Evolutionary conservation across 2,797 vertebrate genomes (phyloP), one percentile per base, ranked within the genome.

Genomic region (Xerus rutilus): DNA sequence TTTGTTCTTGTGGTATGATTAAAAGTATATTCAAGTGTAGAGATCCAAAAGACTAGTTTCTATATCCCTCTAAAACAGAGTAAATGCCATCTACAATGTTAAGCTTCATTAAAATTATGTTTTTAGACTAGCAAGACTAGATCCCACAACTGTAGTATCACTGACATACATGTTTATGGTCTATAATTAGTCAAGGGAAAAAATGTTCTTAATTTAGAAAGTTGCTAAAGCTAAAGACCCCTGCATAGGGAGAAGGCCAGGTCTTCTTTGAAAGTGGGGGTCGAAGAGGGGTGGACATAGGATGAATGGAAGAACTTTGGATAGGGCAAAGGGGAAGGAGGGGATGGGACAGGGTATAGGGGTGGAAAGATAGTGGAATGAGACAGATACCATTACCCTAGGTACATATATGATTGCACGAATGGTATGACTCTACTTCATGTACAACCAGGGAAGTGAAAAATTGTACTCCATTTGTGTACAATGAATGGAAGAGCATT

Each of bases 11-110:
- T n/a, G 83, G 59, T 91, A 35, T 92, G 49, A 95, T 54, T 72
- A 86, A 92, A 96, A 89, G 32, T 73, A 76, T 67, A 94, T 69
- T 78, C 62, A 90, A 96, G 89, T n/a, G 35, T 32, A 86, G 9
- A 28, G 28, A 82, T 79, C 43, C 12, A 30, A 67, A 96, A 89
- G n/a, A 62, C 76, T 81, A 81, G 39, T 83, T 82, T 47, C 67
- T 86, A 49, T 8, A 47, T 30, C 30, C 54, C 88, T 88, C 83
- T 57, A 92, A 74, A 91, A 79, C 9, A 87, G 2, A 76, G 49
- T 86, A 78, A 79, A 47, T 57, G 8, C 1, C 70, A 89, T 45
- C 64, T 88, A 77, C 7, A 87, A 67, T 45, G 62, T 81, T 73
- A 94, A 15, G 35, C 70, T 78, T 93, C 52, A 90, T 59, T 92